Evolutionary conservation across 2,797 vertebrate genomes (phyloP).

Genomic region (Sebastes iracundus): DNA sequence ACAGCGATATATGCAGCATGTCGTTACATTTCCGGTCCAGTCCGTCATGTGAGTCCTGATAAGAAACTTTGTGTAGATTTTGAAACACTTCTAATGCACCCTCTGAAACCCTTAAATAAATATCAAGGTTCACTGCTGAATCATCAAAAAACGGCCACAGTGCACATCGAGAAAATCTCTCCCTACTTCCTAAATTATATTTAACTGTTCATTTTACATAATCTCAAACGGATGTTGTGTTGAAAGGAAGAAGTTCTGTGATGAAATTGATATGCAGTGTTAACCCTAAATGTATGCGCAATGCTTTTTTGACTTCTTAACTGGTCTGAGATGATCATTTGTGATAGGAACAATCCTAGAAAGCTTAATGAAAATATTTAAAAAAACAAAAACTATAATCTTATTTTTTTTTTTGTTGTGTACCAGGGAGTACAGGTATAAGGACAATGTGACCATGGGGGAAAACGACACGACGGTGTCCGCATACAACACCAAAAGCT

Average conservation of each 20-base stretch:
- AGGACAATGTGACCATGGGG: constrained; percentile 81
- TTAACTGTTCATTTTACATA: neutral
- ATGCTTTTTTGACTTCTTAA: neutral
- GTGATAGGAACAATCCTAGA: neutral
- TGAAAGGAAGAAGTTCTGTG: neutral
- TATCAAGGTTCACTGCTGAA: constrained; percentile 53
- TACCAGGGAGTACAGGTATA: constrained; percentile 83
- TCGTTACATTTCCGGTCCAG: neutral
- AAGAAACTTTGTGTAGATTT: neutral
- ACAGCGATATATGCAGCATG: neutral
- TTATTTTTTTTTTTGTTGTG: neutral
- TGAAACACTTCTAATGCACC: neutral
- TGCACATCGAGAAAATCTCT: neutral
- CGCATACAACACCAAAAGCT: constrained; percentile 79
- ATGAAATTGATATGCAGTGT: neutral
- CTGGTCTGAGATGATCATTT: neutral
- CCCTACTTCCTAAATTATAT: neutral
- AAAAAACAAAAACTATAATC: neutral
- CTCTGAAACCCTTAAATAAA: constrained; percentile 50
- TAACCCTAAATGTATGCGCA: neutral
- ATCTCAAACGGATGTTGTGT: neutral
- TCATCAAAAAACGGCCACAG: neutral
- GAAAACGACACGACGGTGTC: constrained; percentile 75
- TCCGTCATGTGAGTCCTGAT: neutral
- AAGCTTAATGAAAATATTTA: neutral